phyloP scores from a whole-genome alignment of 2,888 invertebrate genomes.

The Drosophila cyrtoloma region DNA sequence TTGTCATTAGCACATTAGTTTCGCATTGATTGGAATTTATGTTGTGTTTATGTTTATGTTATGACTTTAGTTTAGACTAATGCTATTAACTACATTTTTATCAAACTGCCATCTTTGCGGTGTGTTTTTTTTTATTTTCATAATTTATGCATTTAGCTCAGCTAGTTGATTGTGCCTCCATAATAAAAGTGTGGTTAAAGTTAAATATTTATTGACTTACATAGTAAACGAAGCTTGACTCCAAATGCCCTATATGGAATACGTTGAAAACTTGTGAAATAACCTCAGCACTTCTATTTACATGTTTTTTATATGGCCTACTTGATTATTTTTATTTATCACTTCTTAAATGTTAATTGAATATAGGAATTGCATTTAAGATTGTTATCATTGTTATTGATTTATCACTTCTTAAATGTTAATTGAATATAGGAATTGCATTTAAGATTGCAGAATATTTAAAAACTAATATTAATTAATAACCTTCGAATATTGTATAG shows the following conservation, averaged over 20 bases:
- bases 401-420: not conserved
- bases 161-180: not conserved
- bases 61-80: conserved; percentile 64
- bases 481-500: rapidly evolving
- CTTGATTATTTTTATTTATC: not conserved
- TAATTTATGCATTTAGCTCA: conserved; percentile 50
- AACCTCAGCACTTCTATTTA: rapidly evolving
- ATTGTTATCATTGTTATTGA: too few species aligned
- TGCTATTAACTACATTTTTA: conserved; percentile 47
- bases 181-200: not conserved
- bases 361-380: too few species aligned
- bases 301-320: not conserved
- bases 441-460: not conserved
- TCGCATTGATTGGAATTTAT: conserved; percentile 78
- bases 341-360: not conserved
- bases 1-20: conserved; percentile 70
- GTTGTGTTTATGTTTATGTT: conserved; percentile 73
- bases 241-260: not conserved
- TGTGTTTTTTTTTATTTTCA: not conserved
- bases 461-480: not conserved
- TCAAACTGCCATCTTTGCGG: conserved; percentile 14
- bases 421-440: not conserved
- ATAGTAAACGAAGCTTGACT: too few species aligned
- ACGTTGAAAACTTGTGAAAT: not conserved
- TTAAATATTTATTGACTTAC: not conserved